Conservation (phyloP, 2,888 invertebrate species). For the Corbicula japonica region DNA sequence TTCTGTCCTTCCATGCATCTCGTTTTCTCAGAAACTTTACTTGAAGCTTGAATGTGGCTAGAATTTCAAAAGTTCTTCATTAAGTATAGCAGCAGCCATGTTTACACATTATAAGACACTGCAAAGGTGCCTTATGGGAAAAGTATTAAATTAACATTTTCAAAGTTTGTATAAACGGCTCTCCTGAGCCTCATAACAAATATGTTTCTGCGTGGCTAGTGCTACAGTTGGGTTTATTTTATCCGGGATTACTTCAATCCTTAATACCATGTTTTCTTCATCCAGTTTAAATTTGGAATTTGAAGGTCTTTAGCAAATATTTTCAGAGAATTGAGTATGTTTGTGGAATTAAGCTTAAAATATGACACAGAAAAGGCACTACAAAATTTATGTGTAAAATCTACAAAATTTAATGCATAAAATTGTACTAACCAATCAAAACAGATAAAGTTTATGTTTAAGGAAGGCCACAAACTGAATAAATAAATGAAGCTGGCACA, state of each 20-base stretch:
- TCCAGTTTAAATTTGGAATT: too few species aligned
- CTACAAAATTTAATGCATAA: too few species aligned
- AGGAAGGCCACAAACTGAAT: too few species aligned
- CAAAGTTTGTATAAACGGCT: constrained; percentile 42
- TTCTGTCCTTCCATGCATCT: constrained; percentile 14
- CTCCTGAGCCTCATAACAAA: constrained; percentile 33
- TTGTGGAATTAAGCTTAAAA: too few species aligned
- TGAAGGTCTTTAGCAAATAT: too few species aligned
- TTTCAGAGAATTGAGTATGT: too few species aligned
- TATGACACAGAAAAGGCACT: too few species aligned
- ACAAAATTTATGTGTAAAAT: too few species aligned
- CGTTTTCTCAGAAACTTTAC: constrained; percentile 6
- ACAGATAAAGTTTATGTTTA: too few species aligned
- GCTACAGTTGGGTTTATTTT: constrained; percentile 19
- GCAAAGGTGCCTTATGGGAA: constrained; percentile 43
- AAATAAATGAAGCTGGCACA: too few species aligned
- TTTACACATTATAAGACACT: constrained; percentile 44
- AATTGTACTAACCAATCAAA: too few species aligned
- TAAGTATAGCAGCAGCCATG: constrained; percentile 14
- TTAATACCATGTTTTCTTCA: too few species aligned
- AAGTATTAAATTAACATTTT: constrained; percentile 57
- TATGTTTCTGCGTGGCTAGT: constrained; percentile 33
- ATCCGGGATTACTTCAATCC: constrained; percentile 2
- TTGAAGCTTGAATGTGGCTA: background rate
- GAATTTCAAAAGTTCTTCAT: constrained; percentile 29